Conservation (phyloP, 2,797 vertebrate species). For the Siniperca obscura region DNA sequence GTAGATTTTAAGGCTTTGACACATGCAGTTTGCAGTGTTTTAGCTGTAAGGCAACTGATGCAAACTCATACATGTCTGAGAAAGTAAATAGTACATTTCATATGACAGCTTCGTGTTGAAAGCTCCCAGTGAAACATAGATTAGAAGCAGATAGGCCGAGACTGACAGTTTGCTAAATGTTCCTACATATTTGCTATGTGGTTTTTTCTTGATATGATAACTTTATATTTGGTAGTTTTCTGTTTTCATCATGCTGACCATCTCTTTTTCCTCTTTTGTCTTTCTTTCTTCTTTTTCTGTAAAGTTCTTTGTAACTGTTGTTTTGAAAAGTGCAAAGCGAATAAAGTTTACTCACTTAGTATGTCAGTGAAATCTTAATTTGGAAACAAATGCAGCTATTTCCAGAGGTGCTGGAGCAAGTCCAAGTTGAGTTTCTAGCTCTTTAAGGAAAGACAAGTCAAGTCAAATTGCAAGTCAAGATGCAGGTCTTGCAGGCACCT, state of each 20-base stretch:
- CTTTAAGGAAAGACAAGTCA: neutral
- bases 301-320: neutral
- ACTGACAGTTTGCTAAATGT: neutral
- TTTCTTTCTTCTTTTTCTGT: neutral
- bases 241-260: neutral
- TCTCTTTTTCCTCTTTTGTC: neutral
- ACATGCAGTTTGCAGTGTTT: neutral
- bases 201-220: neutral
- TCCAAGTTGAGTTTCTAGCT: neutral
- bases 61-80: neutral
- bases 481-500: neutral
- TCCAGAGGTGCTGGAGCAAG: neutral
- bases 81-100: neutral
- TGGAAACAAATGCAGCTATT: too few species aligned
- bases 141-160: neutral
- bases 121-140: neutral
- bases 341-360: neutral
- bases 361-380: neutral
- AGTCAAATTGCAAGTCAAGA: neutral
- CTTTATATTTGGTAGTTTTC: neutral
- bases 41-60: constrained; percentile 4
- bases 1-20: neutral
- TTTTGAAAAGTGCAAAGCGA: neutral
- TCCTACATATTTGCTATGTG: neutral
- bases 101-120: constrained; percentile 1